These are phyloP conservation scores for Thalassoma bifasciatum DNA, from an alignment of 2,113 vertebrate genomes.

Conservation along the genomic window DNA sequence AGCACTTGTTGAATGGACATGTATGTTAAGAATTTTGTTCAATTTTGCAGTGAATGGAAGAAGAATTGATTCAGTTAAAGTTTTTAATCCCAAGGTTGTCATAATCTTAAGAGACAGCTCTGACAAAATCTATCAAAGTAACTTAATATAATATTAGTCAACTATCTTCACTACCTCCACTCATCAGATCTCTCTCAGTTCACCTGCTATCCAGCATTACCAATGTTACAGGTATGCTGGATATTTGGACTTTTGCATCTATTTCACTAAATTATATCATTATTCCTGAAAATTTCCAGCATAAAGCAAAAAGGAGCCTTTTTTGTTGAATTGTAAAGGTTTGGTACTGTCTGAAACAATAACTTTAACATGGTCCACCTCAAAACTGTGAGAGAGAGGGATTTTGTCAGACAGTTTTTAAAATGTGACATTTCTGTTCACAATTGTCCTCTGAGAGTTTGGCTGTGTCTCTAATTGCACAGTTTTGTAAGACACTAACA, in stretches of 20 bases:
- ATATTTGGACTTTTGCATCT: conserved; percentile 12
- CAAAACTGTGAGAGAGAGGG: not conserved
- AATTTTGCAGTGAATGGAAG: not conserved
- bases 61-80: conserved; percentile 21
- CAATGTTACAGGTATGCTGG: conserved; percentile 7
- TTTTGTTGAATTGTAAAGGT: too few relatives aligned
- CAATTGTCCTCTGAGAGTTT: not conserved
- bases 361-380: too few relatives aligned
- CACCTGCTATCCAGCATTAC: conserved; percentile 30
- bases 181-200: conserved; percentile 34
- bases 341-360: too few relatives aligned
- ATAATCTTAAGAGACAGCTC: conserved; percentile 8
- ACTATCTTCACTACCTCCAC: conserved; percentile 9
- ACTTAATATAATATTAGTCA: conserved; percentile 26
- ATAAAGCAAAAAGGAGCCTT: too few relatives aligned
- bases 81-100: conserved; percentile 5
- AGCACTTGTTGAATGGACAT: not conserved
- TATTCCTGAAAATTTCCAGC: too few relatives aligned
- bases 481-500: too few relatives aligned
- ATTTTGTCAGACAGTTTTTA: not conserved
- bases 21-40: conserved; percentile 2
- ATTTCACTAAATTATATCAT: not conserved
- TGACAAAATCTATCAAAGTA: conserved; percentile 2
- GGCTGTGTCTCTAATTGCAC: conserved; percentile 11
- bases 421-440: not conserved